phyloP scores from a whole-genome alignment of 2,888 invertebrate genomes.

The Cephus nigrinus region DNA sequence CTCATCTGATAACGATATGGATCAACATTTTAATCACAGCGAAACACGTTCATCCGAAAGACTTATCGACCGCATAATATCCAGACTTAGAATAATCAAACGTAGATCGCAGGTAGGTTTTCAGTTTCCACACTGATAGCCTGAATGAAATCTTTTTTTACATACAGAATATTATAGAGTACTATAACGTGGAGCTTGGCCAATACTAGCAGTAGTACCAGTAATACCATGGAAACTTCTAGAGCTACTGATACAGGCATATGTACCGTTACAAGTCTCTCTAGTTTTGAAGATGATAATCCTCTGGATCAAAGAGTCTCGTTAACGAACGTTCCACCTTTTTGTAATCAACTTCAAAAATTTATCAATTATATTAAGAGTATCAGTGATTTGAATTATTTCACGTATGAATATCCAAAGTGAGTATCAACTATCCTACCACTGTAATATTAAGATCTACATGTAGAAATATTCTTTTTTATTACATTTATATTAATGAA shows the following conservation, averaged over 20 bases:
- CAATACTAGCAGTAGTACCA: not conserved
- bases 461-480: not conserved
- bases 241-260: slow-evolving; percentile 2
- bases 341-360: slow-evolving; percentile 46
- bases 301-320: slow-evolving; percentile 26
- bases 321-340: slow-evolving; percentile 30
- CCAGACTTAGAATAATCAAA: slow-evolving; percentile 35
- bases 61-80: slow-evolving; percentile 28
- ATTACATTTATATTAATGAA: not conserved
- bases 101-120: slow-evolving; percentile 18
- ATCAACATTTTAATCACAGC: slow-evolving; percentile 22
- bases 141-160: not conserved
- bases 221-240: slow-evolving; percentile 3
- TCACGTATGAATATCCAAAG: slow-evolving; percentile 46
- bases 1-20: slow-evolving; percentile 23
- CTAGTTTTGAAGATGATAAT: slow-evolving; percentile 3
- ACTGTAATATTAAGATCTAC: not conserved
- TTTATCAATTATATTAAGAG: slow-evolving; percentile 43
- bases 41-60: slow-evolving; percentile 23
- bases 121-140: not conserved
- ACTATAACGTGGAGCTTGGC: not conserved
- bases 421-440: slow-evolving; percentile 20
- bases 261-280: not conserved
- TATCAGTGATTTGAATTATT: slow-evolving; percentile 37
- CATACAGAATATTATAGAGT: slow-evolving; percentile 5